These are phyloP conservation scores for Tineola bisselliella DNA, from an alignment of 2,888 invertebrate genomes.

Conservation along the genomic window DNA sequence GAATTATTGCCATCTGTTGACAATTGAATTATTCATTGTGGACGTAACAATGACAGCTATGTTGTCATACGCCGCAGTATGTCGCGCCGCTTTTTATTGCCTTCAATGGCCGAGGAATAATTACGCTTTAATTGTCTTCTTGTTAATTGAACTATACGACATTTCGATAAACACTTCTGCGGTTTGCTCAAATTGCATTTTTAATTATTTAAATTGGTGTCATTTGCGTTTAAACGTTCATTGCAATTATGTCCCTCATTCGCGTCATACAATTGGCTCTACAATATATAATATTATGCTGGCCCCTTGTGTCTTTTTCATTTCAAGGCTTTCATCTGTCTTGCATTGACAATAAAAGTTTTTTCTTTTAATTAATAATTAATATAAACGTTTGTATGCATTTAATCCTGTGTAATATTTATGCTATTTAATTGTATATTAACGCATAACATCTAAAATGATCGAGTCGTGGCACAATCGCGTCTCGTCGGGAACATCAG, in stretches of 20 bases:
- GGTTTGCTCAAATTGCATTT: neutral
- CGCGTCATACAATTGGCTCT: neutral
- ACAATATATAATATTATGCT: no score
- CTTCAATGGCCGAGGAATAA: neutral
- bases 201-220: neutral
- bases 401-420: no score
- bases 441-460: no score
- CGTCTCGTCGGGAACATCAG: neutral
- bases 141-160: neutral
- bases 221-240: neutral
- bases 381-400: neutral
- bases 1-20: neutral
- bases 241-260: neutral
- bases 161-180: neutral
- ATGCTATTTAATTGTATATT: no score
- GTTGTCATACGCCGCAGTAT: slow-evolving; percentile 35
- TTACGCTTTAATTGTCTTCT: neutral
- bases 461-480: neutral
- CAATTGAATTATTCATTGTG: neutral
- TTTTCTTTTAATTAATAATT: neutral
- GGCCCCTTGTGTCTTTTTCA: neutral
- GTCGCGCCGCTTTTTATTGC: slow-evolving; percentile 19
- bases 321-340: neutral
- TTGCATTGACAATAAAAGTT: neutral
- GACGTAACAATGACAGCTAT: slow-evolving; percentile 14